Base-by-base conservation (phyloP, 2,113 vertebrate species). In the Eulemur rufifrons region DNA sequence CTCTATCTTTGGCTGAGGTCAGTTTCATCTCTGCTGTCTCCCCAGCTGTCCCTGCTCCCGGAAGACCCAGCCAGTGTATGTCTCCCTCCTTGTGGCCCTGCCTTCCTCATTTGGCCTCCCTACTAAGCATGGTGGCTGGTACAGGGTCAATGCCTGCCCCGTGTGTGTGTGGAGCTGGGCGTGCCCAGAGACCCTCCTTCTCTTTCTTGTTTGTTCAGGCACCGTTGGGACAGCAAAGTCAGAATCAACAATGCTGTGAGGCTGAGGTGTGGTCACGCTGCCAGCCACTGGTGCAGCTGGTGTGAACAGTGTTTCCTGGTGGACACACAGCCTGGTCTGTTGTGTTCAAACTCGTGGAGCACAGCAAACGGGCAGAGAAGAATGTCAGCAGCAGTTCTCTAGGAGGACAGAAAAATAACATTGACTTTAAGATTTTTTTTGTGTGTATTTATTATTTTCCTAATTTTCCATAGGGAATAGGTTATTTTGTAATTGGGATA, bases 121-220 rank as follows among this genome's bases (percentile, higher is more conserved):
- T 13, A 6, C 80, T 56, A 5, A 1, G 45, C 20, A n/a, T 15
- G 2, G 42, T 76, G 25, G 34, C 59, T 64, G 87, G 73, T 10
- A 7, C 15, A 13, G 34, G 50, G 23, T 66, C 2, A 6, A 42
- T 14, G 54, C 78, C 52, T 7, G 6, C 23, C 18, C n/a, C 21
- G 39, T 45, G 69, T 4, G 69, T 4, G 1, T 0, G 52, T 12
- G 21, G 21, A n/a, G 21, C 29, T 1, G 0, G 45, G 56, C 2
- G 17, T 42, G 37, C 32, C 21, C 0, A 18, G 14, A 23, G 29
- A 45, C 37, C 8, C 13, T 56, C 20, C 54, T 13, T 63, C 11
- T 63, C 61, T 63, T 27, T 63, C 25, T 11, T 63, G 27, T 25
- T 63, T 5, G 4, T 63, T 63, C 25, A 10, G 25, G 61, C 27